These are phyloP conservation scores for Amphiprion clarkii DNA, from an alignment of 2,797 vertebrate species.

Conservation along the genomic window DNA sequence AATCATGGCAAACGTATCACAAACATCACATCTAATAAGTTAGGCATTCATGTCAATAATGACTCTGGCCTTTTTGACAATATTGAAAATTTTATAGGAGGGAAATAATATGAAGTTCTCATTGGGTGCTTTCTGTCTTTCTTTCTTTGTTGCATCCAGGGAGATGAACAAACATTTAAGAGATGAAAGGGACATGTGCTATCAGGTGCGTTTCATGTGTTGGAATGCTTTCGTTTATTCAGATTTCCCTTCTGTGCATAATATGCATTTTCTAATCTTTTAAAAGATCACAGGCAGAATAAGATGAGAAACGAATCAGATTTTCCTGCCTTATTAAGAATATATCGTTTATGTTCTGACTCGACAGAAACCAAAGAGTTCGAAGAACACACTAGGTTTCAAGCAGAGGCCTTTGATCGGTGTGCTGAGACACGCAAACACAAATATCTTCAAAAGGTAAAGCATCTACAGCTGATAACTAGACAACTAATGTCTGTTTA, in stretches of 20 bases:
- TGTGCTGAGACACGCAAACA: conserved; percentile 82
- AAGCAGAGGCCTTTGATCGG: conserved; percentile 83
- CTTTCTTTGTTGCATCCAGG: conserved; percentile 74
- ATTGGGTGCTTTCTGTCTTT: conserved; percentile 1
- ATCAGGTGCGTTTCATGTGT: conserved; percentile 84
- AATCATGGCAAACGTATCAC: not conserved
- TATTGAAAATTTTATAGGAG: not conserved
- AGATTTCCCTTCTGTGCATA: not conserved
- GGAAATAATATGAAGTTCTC: not conserved
- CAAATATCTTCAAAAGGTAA: conserved; percentile 85
- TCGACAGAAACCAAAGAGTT: conserved; percentile 86
- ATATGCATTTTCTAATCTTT: not conserved
- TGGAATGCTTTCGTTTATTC: not conserved
- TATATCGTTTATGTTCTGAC: conserved; percentile 38
- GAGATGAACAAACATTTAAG: conserved; percentile 96
- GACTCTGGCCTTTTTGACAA: not conserved
- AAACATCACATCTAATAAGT: not conserved
- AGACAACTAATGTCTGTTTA: not conserved
- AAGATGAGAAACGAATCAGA: not conserved
- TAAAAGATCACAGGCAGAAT: not conserved
- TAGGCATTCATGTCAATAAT: not conserved
- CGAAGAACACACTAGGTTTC: conserved; percentile 62
- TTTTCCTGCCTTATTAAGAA: not conserved
- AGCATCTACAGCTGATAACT: not conserved
- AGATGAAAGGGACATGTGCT: conserved; percentile 90